phyloP scores from a whole-genome alignment of 2,888 invertebrate genomes.

The Tetragonisca angustula region DNA sequence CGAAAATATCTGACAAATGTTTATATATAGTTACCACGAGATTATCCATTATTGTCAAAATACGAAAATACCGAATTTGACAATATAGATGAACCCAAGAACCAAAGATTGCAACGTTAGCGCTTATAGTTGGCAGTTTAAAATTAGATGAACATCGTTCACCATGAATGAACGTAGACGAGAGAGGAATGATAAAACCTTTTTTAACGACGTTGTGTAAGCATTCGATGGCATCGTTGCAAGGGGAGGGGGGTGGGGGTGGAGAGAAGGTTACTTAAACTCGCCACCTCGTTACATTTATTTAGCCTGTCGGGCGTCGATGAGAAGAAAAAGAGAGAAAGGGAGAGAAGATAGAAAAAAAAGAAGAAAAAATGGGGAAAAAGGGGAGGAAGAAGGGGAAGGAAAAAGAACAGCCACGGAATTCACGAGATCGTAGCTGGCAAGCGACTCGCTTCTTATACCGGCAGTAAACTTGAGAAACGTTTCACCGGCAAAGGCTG shows the following conservation, averaged over 20 bases:
- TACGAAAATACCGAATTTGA: not conserved
- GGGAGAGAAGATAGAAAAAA: not conserved
- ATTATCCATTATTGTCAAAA: not conserved
- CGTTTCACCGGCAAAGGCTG: constrained; percentile 21
- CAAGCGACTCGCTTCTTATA: constrained; percentile 22
- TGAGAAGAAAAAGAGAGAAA: not conserved
- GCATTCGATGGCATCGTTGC: not conserved
- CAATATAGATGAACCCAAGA: not conserved
- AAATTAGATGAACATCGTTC: too few species aligned
- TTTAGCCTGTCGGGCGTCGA: constrained; percentile 10
- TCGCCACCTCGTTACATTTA: constrained; percentile 27
- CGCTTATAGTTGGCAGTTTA: too few species aligned
- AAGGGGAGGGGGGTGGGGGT: too few species aligned
- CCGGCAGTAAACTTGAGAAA: constrained; percentile 25
- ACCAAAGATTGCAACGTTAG: not conserved
- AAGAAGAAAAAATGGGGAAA: not conserved
- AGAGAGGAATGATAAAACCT: not conserved
- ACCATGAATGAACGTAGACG: too few species aligned
- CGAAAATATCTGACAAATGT: too few species aligned
- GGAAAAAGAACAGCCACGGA: not conserved
- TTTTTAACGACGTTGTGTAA: not conserved
- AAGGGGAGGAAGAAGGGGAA: too few species aligned
- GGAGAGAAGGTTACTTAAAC: constrained; percentile 14
- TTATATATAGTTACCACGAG: not conserved
- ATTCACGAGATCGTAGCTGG: constrained; percentile 12